Base-by-base conservation (phyloP, 2,113 vertebrate genomes). In the Peucedramus taeniatus region DNA sequence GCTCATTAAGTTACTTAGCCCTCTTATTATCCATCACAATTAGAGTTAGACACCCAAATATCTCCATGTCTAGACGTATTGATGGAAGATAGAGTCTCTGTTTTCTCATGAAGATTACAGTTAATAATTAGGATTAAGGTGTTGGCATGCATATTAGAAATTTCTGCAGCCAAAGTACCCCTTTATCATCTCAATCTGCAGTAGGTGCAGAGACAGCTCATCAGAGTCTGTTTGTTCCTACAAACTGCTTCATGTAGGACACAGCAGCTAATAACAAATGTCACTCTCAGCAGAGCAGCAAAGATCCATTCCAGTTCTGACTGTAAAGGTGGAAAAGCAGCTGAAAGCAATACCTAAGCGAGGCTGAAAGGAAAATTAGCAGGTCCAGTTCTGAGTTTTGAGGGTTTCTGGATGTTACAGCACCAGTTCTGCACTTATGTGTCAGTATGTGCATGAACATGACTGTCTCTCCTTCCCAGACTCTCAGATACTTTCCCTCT, bases 41-140 rank as follows among this genome's bases (percentile, higher is more conserved):
- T 87, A 91, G 33, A 71, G 24, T 57, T 33, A 94, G 68, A 49
- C 11, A 61, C 66, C 31, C n/a, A 77, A 77, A 66, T 63, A 69
- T 69, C 79, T 90, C 60, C 35, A 21, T 61, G 90, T 96, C 85
- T 96, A 94, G 90, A 90, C 63, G 2, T 77, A 90, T 72, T 53
- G 92, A 92, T 92, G 82, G 45, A 80, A 72, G 45, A 39, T 37
- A 61, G 11, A 70, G 60, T 77, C 5, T 4, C 40, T 88, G 13
- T 77, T 92, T 12, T 85, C 39, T 70, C 39, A 14, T 63, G 42
- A 90, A 94, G 66, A 88, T 93, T 83, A 70, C 26, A 50, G 66
- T 83, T 93, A 85, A 90, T 93, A 92, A 94, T 86, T 90, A 80
- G 79, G 71, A 90, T 92, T 88, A 93, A 88, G 24, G 26, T 27